These are phyloP conservation scores for Alloplasta piceator DNA, from an alignment of 2,888 invertebrate genomes.

Conservation along the genomic window DNA sequence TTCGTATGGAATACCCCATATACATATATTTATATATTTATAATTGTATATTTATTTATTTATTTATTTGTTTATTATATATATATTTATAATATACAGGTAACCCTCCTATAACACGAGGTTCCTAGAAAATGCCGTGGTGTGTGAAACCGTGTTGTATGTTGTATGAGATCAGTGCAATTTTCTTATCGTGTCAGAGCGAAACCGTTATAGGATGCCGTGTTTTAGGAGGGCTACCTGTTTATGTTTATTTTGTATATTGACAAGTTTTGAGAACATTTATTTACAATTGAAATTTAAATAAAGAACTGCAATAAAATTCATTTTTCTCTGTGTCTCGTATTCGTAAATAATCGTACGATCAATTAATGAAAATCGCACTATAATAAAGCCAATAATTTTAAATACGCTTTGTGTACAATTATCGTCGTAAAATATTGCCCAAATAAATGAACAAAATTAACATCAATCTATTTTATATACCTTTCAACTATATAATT, in stretches of 20 bases:
- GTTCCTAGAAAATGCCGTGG: no score
- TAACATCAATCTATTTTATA: background rate
- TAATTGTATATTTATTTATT: no score
- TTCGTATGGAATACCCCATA: no score
- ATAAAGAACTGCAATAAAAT: slow-evolving; percentile 49
- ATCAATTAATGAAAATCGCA: slow-evolving; percentile 3
- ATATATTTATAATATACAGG: no score
- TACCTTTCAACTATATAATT: background rate
- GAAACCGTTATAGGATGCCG: no score
- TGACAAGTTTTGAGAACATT: slow-evolving; percentile 57
- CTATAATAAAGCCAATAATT: background rate
- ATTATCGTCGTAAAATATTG: slow-evolving; percentile 13
- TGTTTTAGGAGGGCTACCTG: no score
- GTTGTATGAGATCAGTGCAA: no score
- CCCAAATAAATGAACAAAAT: background rate
- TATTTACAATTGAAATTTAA: slow-evolving; percentile 61
- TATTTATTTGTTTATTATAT: no score
- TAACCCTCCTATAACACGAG: no score
- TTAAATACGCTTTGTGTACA: background rate
- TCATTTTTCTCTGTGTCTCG: slow-evolving; percentile 9
- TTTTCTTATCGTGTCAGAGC: no score
- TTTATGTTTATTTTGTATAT: slow-evolving; percentile 46
- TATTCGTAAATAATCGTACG: slow-evolving; percentile 15
- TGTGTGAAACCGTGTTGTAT: no score
- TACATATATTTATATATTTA: no score